A percentile compares a stretch with the other conserved stretches of the same genome.
phyloP scores from a whole-genome alignment of 2,888 invertebrate genomes.

The Norana najaformis region DNA sequence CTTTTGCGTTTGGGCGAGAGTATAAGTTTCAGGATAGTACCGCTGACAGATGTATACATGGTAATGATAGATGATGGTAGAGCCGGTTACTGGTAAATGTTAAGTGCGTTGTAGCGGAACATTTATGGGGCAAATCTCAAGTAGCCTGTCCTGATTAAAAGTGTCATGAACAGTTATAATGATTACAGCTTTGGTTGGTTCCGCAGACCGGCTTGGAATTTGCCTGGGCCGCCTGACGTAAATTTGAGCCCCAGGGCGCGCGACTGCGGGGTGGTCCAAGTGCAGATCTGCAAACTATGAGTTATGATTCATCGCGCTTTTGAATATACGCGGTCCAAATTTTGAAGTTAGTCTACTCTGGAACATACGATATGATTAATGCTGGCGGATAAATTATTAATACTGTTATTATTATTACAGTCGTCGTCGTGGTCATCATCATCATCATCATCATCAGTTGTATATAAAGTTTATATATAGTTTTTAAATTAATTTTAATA shows the following conservation, averaged over 20 bases:
- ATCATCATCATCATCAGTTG: neutral
- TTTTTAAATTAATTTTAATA: neutral
- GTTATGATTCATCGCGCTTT: neutral
- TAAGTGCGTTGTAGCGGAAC: neutral
- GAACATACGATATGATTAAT: neutral
- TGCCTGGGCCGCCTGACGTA: neutral
- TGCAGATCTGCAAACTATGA: neutral
- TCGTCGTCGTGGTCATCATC: neutral
- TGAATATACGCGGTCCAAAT: neutral
- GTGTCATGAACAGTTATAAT: too few species aligned
- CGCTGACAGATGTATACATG: neutral
- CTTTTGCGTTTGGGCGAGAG: neutral
- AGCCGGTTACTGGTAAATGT: neutral
- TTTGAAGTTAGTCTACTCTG: too few species aligned
- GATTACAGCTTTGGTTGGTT: neutral
- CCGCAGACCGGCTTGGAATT: neutral
- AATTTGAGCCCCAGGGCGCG: neutral
- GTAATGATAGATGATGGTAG: neutral
- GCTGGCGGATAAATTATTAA: neutral
- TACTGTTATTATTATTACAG: too few species aligned
- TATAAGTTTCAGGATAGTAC: neutral
- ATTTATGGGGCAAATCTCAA: neutral
- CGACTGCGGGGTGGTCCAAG: neutral
- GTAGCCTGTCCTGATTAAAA: neutral
- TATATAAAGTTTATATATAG: neutral